Evolutionary conservation across 2,113 vertebrate species (phyloP).

Genomic region (human (Homo sapiens)): DNA sequence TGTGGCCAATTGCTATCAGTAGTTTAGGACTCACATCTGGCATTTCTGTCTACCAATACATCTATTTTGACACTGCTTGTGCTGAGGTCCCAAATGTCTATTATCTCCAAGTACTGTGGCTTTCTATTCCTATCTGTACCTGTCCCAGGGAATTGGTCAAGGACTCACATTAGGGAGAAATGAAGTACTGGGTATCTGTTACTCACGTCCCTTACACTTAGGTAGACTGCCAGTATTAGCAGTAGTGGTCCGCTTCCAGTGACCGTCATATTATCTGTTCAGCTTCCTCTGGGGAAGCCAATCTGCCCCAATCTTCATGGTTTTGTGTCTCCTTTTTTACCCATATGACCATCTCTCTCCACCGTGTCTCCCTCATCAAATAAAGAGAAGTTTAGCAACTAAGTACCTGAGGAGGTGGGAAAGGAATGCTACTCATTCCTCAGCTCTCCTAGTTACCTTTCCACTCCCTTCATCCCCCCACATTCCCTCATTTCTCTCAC

Average conservation of each 20-base stretch:
- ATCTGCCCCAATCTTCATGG: neutral
- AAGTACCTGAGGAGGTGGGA: neutral
- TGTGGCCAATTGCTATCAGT: neutral
- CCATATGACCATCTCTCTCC: neutral
- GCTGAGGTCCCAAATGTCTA: neutral
- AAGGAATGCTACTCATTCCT: neutral
- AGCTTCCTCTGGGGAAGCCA: neutral
- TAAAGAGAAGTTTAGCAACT: neutral
- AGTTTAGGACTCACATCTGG: neutral
- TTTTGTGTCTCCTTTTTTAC: neutral
- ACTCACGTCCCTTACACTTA: neutral
- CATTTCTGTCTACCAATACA: neutral
- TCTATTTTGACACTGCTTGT: neutral
- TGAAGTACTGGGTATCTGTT: neutral
- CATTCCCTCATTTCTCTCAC: constrained; percentile 8
- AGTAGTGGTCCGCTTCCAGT: neutral
- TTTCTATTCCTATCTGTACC: neutral
- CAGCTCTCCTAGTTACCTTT: neutral
- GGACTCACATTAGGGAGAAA: neutral
- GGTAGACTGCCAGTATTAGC: neutral
- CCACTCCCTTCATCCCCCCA: neutral
- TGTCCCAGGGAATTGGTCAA: neutral
- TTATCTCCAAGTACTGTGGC: neutral
- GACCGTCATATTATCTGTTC: neutral
- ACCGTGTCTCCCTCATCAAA: neutral